Evolutionary conservation across 2,888 invertebrate species (phyloP).

Genomic region (Bugula neritina): DNA sequence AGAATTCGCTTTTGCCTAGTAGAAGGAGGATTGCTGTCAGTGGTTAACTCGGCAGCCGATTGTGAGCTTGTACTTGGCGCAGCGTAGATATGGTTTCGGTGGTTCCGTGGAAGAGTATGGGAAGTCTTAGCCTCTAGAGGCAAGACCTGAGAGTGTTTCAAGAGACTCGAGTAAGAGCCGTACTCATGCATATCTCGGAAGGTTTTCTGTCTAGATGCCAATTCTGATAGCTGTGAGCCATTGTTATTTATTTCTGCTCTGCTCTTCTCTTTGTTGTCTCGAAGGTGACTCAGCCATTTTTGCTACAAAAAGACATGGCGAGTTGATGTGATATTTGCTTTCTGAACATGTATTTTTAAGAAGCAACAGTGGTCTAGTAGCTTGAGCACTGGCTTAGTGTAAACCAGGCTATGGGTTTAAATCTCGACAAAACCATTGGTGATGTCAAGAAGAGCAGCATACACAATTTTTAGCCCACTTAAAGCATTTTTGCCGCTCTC

Average conservation of each 20-base stretch:
- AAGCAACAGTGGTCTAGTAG: no score
- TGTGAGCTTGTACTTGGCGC: background rate
- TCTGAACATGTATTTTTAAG: no score
- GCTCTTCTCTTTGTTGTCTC: slow-evolving; percentile 57
- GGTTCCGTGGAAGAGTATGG: background rate
- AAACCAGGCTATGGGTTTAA: no score
- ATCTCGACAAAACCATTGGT: no score
- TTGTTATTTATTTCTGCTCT: slow-evolving; percentile 48
- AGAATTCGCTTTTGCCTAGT: background rate
- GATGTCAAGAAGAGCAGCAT: no score
- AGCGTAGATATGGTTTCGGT: background rate
- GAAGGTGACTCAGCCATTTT: slow-evolving; percentile 56
- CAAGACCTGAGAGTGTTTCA: slow-evolving; percentile 14
- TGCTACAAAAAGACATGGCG: slow-evolving; percentile 46
- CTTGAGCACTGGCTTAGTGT: no score
- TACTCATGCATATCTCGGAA: background rate
- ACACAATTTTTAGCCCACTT: no score
- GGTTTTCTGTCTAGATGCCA: background rate
- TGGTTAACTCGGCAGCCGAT: no score
- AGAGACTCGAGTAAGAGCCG: background rate
- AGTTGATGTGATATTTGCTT: no score
- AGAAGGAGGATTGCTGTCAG: background rate
- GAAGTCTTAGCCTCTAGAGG: background rate
- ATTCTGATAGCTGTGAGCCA: background rate
- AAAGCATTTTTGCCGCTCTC: no score